phyloP scores from a whole-genome alignment of 2,113 vertebrate species.

The Aegypius monachus region DNA sequence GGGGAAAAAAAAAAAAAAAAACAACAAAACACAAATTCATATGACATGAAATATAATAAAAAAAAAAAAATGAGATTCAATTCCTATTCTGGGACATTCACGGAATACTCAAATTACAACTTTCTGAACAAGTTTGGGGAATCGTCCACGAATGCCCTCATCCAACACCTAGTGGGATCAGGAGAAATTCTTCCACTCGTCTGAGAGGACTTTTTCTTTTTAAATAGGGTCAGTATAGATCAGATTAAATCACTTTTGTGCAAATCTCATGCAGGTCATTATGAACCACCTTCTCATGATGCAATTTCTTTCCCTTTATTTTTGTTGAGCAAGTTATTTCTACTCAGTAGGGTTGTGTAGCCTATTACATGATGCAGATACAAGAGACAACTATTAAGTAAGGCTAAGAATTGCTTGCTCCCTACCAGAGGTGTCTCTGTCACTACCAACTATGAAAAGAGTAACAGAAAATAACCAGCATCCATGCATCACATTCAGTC shows the following conservation, averaged over 20 bases:
- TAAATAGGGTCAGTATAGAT: neutral
- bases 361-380: neutral
- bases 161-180: neutral
- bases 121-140: neutral
- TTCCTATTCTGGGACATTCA: neutral
- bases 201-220: neutral
- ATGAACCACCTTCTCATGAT: neutral
- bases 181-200: neutral
- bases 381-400: neutral
- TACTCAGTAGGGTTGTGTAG: neutral
- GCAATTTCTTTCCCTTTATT: neutral
- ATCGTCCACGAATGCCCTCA: neutral
- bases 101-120: neutral
- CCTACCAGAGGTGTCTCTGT: neutral
- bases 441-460: neutral
- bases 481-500: neutral
- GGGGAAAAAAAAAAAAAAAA: neutral
- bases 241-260: neutral
- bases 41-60: neutral
- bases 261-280: neutral
- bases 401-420: neutral
- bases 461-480: neutral
- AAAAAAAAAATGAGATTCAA: neutral
- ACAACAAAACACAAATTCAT: neutral
- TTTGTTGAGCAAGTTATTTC: neutral